Evolutionary conservation across 2,888 invertebrate genomes (phyloP), one percentile per base, ranked within the genome.

Genomic region (Diaprepes abbreviatus): DNA sequence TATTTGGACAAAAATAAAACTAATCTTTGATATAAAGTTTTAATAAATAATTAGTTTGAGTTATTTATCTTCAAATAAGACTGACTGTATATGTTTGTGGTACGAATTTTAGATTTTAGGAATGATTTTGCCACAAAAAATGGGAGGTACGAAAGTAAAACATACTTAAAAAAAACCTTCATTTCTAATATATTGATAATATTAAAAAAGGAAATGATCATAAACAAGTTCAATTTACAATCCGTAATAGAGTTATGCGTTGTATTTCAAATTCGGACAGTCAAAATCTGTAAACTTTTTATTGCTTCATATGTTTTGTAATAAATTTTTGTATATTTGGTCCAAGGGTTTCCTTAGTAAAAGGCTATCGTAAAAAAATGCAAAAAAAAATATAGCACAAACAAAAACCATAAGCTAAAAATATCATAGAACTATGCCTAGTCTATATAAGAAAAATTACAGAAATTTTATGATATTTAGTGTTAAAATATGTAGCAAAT

Each of bases 311-410:
- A 36, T 54, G 52, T 35, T 36, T 54, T 63, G 24, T 54, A 12
- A 12, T 36, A 54, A 33, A 7, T 54, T 59, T 43, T 43, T 55
- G 54, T 55, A 64, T 64, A 64, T 43, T 64, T 64, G 64, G 64
- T 64, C 64, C 64, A 21, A 64, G 45, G 16, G 63, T 48, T 64
- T 64, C 43, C 35, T 55, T n/a, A 40, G 55, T 64, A 43, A 55
- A 55, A 64, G 55, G 54, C 40, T 63, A 55, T 45, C 31, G n/a
- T 28, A 24, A 24, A 24, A 24, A 33, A 40, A 40, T 33, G 38
- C 21, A 59, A 59, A 16, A 31, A 28, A 59, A 58, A 58, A 28
- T 6, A 36, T 33, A 21, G 5, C 24, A 5, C 3, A 4, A 21
- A 55, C 12, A 33, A 17, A 36, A 35, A 35, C 12, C 6, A 19